phyloP scores from a whole-genome alignment of 2,797 vertebrate genomes.

The Rhincodon typus region DNA sequence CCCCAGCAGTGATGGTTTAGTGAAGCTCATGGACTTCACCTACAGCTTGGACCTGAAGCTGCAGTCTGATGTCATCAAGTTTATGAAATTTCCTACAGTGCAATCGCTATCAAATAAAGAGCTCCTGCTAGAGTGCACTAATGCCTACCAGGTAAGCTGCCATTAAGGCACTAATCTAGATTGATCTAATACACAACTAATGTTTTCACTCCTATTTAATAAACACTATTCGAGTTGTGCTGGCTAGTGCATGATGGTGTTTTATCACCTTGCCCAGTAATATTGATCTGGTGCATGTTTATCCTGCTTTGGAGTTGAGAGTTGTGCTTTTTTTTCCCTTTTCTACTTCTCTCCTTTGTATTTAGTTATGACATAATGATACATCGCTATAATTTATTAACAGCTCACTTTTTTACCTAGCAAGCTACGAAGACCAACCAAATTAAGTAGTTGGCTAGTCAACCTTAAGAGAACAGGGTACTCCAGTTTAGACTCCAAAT shows the following conservation, averaged over 20 bases:
- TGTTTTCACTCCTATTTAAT: not conserved
- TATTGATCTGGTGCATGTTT: not conserved
- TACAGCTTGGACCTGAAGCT: slow-evolving; percentile 60
- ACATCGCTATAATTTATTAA: not conserved
- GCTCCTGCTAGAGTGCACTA: slow-evolving; percentile 51
- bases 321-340: too few relatives aligned
- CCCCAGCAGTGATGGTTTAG: slow-evolving; percentile 46
- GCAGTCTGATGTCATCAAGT: slow-evolving; percentile 43
- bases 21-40: slow-evolving; percentile 65
- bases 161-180: not conserved
- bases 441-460: not conserved
- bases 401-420: not conserved
- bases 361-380: not conserved
- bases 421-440: not conserved
- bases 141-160: slow-evolving; percentile 55
- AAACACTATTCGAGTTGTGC: not conserved
- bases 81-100: slow-evolving; percentile 52
- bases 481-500: not conserved
- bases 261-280: not conserved
- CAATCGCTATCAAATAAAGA: slow-evolving; percentile 55
- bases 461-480: not conserved
- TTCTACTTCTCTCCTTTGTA: not conserved
- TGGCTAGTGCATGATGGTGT: not conserved
- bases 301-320: not conserved
- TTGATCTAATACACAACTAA: not conserved